Base-by-base conservation (phyloP, 2,113 vertebrate species). In the Plotosus lineatus region DNA sequence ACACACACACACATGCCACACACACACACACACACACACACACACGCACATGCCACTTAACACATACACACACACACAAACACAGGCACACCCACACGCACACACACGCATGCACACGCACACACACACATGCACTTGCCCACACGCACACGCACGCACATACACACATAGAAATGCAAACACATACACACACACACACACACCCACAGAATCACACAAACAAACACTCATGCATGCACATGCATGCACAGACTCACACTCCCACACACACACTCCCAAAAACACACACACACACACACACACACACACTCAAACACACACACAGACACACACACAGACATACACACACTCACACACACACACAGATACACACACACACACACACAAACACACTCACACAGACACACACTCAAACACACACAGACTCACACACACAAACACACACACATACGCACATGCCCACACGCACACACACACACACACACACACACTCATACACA, bases 161-260 rank as follows among this genome's bases (percentile, higher is more conserved):
- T n/a, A n/a, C n/a, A n/a, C n/a, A n/a, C n/a, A n/a, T n/a, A n/a
- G n/a, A n/a, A n/a, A n/a, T n/a, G n/a, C n/a, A n/a, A n/a, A n/a
- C n/a, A n/a, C n/a, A n/a, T n/a, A n/a, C 72, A 36, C 71, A 36
- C 71, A 53, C 48, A 71, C 65, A 68, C 65, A 68, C 65, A 44
- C 65, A 42, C 65, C 21, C 19, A 65, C 61, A 40, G 33, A n/a
- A n/a, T n/a, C n/a, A n/a, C n/a, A n/a, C n/a, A n/a, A n/a, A n/a
- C n/a, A n/a, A n/a, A n/a, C n/a, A n/a, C n/a, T n/a, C n/a, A n/a
- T n/a, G n/a, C n/a, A n/a, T n/a, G n/a, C n/a, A n/a, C n/a, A n/a
- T n/a, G n/a, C n/a, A n/a, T n/a, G n/a, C n/a, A n/a, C n/a, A n/a
- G n/a, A n/a, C n/a, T n/a, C n/a, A n/a, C n/a, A n/a, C n/a, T n/a